phyloP scores from a whole-genome alignment of 1,140 invertebrate genomes.

The Drosophila baimaii region DNA sequence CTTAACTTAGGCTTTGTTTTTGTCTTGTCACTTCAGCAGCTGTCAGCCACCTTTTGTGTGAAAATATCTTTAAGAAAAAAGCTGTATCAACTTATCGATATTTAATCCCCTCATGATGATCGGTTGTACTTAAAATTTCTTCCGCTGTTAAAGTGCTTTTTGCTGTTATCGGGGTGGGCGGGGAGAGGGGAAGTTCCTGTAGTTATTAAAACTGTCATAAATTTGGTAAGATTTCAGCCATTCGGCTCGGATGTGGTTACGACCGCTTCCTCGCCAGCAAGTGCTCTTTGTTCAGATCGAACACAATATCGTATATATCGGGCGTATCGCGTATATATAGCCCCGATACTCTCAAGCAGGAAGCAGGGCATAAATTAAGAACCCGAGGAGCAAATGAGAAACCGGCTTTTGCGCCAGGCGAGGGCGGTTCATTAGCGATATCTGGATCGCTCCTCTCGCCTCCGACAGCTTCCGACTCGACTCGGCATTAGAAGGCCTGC shows the following conservation, averaged over 20 bases:
- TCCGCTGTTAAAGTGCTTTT: constrained; percentile 54
- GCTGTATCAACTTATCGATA: constrained; percentile 48
- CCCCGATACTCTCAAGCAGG: constrained; percentile 54
- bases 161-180: constrained; percentile 29
- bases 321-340: constrained; percentile 40
- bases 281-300: constrained; percentile 55
- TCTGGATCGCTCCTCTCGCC: constrained; percentile 31
- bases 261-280: constrained; percentile 43
- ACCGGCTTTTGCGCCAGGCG: constrained; percentile 39
- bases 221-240: constrained; percentile 42
- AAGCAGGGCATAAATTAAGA: constrained; percentile 67
- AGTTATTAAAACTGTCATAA: constrained; percentile 43
- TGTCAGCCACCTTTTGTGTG: constrained; percentile 17
- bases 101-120: constrained; percentile 54
- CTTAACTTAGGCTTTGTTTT: constrained; percentile 3
- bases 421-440: constrained; percentile 57
- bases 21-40: constrained; percentile 20
- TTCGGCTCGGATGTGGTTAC: constrained; percentile 44
- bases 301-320: constrained; percentile 22
- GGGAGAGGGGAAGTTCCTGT: constrained; percentile 17
- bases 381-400: constrained; percentile 37
- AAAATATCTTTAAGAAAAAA: constrained; percentile 16
- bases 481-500: constrained; percentile 3
- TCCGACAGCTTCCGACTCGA: constrained; percentile 21
- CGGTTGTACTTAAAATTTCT: constrained; percentile 61